Conservation (phyloP, 2,113 vertebrate species). For the Formicarius rufipectus region DNA sequence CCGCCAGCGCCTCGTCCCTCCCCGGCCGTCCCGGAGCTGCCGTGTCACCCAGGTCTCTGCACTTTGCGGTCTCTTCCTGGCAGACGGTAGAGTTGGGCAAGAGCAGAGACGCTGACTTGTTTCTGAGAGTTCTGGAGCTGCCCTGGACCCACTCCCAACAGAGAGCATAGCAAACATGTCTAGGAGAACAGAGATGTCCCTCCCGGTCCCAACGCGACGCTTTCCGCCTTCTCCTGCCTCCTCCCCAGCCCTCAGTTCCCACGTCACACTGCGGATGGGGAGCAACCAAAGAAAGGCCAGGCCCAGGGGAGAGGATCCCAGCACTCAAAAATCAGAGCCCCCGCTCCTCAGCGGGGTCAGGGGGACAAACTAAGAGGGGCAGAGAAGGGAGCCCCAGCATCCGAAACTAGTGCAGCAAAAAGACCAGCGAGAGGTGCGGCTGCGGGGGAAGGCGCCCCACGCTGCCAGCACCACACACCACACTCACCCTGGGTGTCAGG, state of each 20-base stretch:
- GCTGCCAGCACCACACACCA: neutral
- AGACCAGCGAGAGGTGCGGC: neutral
- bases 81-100: neutral
- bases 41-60: neutral
- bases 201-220: neutral
- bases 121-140: slow-evolving; percentile 21
- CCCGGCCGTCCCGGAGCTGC: neutral
- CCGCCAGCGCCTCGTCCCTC: neutral
- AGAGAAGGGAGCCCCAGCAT: neutral
- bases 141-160: neutral
- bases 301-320: neutral
- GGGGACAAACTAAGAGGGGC: neutral
- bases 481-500: neutral
- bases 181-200: neutral
- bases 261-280: neutral
- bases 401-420: neutral
- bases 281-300: neutral
- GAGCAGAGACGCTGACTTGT: neutral
- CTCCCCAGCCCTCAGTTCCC: neutral
- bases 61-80: neutral
- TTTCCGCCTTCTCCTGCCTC: neutral
- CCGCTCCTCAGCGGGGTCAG: rapidly evolving
- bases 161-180: neutral
- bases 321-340: neutral
- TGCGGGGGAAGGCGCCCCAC: neutral